Evolutionary conservation across 2,113 vertebrate species (phyloP).

Genomic region (Sporophila hypoxantha): DNA sequence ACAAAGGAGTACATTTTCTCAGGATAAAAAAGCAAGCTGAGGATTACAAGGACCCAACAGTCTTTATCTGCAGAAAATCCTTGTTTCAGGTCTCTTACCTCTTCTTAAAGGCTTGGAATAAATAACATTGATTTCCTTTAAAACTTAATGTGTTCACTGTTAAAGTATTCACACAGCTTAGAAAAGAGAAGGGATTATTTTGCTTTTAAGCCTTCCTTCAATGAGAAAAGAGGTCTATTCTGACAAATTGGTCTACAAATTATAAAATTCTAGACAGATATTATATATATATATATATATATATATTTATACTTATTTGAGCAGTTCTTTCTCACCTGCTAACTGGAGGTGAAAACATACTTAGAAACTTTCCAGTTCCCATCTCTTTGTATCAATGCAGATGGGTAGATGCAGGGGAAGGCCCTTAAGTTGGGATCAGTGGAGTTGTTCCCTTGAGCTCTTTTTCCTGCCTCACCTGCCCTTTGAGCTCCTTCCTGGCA

Average conservation of each 20-base stretch:
- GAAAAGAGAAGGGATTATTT: not conserved
- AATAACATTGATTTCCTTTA: conserved; percentile 45
- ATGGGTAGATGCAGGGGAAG: not conserved
- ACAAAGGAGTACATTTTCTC: conserved; percentile 10
- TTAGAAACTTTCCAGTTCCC: not conserved
- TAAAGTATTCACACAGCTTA: not conserved
- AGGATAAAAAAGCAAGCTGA: not conserved
- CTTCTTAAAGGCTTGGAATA: conserved; percentile 42
- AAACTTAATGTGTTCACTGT: conserved; percentile 1
- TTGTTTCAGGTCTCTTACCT: conserved; percentile 20
- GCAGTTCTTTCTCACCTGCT: not conserved
- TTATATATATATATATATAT: not conserved
- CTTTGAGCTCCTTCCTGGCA: not conserved
- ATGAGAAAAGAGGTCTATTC: not conserved
- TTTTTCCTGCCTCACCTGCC: not conserved
- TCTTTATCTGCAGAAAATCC: conserved; percentile 13
- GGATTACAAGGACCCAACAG: conserved; percentile 15
- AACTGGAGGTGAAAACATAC: not conserved
- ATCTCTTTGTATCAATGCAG: not conserved
- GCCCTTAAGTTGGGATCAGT: not conserved
- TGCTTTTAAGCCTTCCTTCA: not conserved
- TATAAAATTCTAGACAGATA: not conserved
- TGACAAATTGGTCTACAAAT: not conserved
- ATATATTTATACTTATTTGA: not conserved
- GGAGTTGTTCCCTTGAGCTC: not conserved